phyloP scores from a whole-genome alignment of 2,888 invertebrate genomes.

The Altica lythri region DNA sequence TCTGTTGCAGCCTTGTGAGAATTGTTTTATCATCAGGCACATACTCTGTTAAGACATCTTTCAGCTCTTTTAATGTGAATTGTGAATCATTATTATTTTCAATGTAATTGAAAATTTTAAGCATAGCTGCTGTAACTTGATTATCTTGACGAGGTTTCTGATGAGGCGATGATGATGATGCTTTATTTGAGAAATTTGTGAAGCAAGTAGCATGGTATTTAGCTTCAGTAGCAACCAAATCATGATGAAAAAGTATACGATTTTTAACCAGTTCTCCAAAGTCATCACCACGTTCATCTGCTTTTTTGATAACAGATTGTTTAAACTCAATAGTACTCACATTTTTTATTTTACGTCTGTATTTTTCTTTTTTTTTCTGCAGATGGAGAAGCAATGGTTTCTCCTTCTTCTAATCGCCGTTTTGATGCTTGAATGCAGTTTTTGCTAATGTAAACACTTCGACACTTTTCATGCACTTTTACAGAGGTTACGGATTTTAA shows the following conservation, averaged over 20 bases:
- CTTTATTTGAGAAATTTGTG: constrained; percentile 34
- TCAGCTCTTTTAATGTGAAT: constrained; percentile 51
- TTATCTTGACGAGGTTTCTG: constrained; percentile 46
- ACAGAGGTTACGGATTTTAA: constrained; percentile 11
- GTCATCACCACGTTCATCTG: constrained; percentile 48
- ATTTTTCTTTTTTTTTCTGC: constrained; percentile 26
- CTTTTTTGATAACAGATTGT: constrained; percentile 49
- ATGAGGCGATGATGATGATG: neutral
- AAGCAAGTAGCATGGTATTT: constrained; percentile 51
- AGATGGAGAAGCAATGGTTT: constrained; percentile 27
- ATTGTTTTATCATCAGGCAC: constrained; percentile 48
- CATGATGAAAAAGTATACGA: constrained; percentile 35
- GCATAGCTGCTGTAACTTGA: constrained; percentile 48
- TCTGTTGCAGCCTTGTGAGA: constrained; percentile 46
- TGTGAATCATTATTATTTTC: constrained; percentile 44
- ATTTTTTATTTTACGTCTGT: constrained; percentile 38
- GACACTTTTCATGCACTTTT: constrained; percentile 6
- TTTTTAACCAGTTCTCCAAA: constrained; percentile 38
- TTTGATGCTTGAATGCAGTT: constrained; percentile 23
- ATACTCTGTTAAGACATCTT: constrained; percentile 43
- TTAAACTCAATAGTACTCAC: constrained; percentile 43
- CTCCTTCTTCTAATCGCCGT: constrained; percentile 26
- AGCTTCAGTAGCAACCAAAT: constrained; percentile 43
- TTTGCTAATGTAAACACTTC: constrained; percentile 25
- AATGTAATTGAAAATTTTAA: constrained; percentile 40